These are phyloP conservation scores for Microchrysa polita DNA, from an alignment of 2,888 invertebrate genomes.

Conservation along the genomic window DNA sequence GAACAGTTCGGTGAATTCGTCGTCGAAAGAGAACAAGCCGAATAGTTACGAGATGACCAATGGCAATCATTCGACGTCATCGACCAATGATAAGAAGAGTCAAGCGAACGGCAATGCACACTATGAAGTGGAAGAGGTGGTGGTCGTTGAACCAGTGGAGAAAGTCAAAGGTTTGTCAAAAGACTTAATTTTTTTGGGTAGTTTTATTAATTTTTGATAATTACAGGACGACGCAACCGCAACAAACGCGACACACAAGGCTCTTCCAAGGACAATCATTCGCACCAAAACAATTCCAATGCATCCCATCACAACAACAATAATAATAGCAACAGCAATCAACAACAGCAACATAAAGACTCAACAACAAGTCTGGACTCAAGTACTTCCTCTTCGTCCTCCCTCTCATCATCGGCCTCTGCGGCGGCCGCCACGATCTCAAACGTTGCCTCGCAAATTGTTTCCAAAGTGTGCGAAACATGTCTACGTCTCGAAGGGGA, in stretches of 20 bases:
- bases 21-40: slow-evolving; percentile 30
- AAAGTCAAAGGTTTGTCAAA: slow-evolving; percentile 57
- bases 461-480: slow-evolving; percentile 63
- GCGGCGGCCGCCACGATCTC: slow-evolving; percentile 59
- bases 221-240: slow-evolving; percentile 62
- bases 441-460: slow-evolving; percentile 62
- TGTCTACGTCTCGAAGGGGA: slow-evolving; percentile 64
- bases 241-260: slow-evolving; percentile 59
- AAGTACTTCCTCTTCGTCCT: slow-evolving; percentile 51
- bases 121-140: slow-evolving; percentile 59
- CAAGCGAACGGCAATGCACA: slow-evolving; percentile 59
- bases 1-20: slow-evolving; percentile 36
- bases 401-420: slow-evolving; percentile 55
- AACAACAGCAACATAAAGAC: slow-evolving; percentile 53
- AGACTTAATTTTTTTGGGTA: not conserved
- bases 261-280: slow-evolving; percentile 64
- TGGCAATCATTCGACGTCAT: slow-evolving; percentile 20
- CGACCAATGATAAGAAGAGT: slow-evolving; percentile 49
- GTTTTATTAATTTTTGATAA: not conserved
- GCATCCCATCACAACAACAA: slow-evolving; percentile 33
- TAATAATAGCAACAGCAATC: slow-evolving; percentile 54
- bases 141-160: slow-evolving; percentile 54
- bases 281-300: slow-evolving; percentile 46
- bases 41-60: slow-evolving; percentile 41
- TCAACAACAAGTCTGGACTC: slow-evolving; percentile 56